phyloP scores from a whole-genome alignment of 2,113 vertebrate species.

The Thoracochromis brauschi region DNA sequence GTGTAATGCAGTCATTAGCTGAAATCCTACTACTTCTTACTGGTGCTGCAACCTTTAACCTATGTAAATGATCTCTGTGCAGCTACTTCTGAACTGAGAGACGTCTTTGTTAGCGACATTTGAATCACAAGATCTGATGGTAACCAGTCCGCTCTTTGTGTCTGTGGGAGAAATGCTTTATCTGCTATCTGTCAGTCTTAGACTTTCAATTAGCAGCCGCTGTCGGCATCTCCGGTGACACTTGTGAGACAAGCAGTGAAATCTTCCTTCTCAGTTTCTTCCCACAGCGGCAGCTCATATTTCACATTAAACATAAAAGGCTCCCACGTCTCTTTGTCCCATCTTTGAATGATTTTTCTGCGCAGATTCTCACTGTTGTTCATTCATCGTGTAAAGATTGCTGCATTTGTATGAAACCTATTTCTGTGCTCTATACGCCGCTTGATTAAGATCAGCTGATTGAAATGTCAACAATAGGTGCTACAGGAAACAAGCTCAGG shows the following conservation, averaged over 20 bases:
- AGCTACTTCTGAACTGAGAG: neutral
- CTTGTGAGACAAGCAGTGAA: neutral
- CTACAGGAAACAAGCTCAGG: neutral
- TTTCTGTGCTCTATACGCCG: neutral
- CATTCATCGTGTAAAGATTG: neutral
- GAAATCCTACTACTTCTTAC: rapidly evolving
- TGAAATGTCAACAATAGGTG: neutral
- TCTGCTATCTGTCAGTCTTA: neutral
- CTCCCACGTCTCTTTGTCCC: neutral
- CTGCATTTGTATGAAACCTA: neutral
- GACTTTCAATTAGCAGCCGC: neutral
- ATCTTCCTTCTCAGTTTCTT: neutral
- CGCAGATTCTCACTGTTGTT: neutral
- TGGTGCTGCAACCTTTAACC: neutral
- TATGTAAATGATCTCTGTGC: neutral
- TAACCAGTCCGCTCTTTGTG: neutral
- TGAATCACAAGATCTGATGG: neutral
- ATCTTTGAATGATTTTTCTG: neutral
- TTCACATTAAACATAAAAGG: neutral
- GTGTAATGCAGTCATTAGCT: neutral
- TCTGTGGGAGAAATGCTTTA: neutral
- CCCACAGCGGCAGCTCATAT: neutral
- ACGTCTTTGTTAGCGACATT: neutral
- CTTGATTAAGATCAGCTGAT: neutral
- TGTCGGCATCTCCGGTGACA: neutral